Base-by-base conservation (phyloP, 2,888 invertebrate species). In the Sympetrum striolatum region DNA sequence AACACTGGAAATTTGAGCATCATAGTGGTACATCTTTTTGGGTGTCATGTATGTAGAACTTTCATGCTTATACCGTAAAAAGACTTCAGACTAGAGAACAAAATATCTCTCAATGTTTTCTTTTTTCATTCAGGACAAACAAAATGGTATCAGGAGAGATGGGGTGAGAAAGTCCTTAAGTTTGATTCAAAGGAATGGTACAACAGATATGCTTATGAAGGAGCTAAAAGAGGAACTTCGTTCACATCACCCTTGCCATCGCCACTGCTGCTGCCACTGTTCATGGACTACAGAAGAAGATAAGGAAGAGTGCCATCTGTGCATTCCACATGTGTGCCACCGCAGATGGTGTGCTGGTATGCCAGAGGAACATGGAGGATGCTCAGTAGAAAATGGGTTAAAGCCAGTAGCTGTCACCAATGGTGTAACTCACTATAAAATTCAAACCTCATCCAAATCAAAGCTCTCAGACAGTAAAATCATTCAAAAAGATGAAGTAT, bases 1-100 rank as follows among this genome's bases (percentile, higher is more conserved):
- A 97, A 97, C 4, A 97, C 97, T 92, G 98, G 98, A 92, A 98
- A 98, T 93, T 94, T 98, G 90, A 98, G 98, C 92, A 96, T 98
- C 4, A 95, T 98, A 91, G 97, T 98, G 0, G 96, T 98, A 25
- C 95, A 97, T 91, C 96, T 98, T 92, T 96, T 96, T 91, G 95
- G 96, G 14, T 64, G 37, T 35, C 53, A 82, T 44, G 58, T 86
- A 35, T 31, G 90, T 37, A 64, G 31, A 22, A 35, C 22, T 1
- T 37, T 58, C 37, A 31, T 2, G 15, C 31, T 80, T 35, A 6
- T 3, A 39, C 44, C 4, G 37, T 31, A 25, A 14, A 31, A 10
- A 12, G 6, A 22, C 25, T 14, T 73, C 14, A 73, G 31, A 73
- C 1, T 12, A 31, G 6, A 39, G 39, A 10, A 44, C 35, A 81